phyloP scores from a whole-genome alignment of 2,797 vertebrate species.

The Taenioides sp. region DNA sequence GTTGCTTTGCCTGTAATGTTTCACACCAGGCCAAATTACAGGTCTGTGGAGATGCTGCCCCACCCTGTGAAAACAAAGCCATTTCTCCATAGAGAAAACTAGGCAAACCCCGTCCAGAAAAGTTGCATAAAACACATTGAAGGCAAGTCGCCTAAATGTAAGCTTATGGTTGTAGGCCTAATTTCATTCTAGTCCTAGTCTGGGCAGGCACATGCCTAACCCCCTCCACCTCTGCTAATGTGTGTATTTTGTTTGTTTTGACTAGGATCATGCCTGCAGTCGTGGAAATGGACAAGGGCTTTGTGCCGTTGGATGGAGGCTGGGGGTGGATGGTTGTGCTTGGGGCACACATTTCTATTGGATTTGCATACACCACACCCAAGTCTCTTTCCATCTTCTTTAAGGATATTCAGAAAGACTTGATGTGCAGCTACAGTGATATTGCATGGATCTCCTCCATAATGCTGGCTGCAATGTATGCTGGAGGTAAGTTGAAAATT shows the following conservation, averaged over 20 bases:
- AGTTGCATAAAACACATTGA: too few species aligned
- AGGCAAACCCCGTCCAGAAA: too few species aligned
- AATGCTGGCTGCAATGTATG: conserved; percentile 81
- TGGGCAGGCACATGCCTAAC: too few species aligned
- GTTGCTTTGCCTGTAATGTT: too few species aligned
- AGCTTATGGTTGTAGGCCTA: too few species aligned
- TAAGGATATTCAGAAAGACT: conserved; percentile 82
- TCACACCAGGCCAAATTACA: too few species aligned
- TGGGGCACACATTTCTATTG: conserved; percentile 80
- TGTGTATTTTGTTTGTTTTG: not conserved
- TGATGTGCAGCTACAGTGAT: conserved; percentile 78
- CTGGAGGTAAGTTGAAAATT: conserved; percentile 72
- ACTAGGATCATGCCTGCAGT: conserved; percentile 71
- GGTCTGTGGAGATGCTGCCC: too few species aligned
- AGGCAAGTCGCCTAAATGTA: too few species aligned
- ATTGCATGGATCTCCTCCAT: conserved; percentile 83
- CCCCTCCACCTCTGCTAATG: not conserved
- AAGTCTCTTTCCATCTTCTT: conserved; percentile 84
- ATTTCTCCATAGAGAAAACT: not conserved
- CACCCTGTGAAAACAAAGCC: not conserved
- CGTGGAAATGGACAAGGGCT: conserved; percentile 17
- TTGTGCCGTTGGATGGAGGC: conserved; percentile 75
- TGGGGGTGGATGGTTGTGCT: conserved; percentile 82
- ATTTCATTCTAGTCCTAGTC: too few species aligned
- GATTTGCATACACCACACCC: conserved; percentile 83